Percentiles rank a stretch among this genome's conserved stretches.
phyloP scores from a whole-genome alignment of 2,888 invertebrate species.

The Camponotus fellah region DNA sequence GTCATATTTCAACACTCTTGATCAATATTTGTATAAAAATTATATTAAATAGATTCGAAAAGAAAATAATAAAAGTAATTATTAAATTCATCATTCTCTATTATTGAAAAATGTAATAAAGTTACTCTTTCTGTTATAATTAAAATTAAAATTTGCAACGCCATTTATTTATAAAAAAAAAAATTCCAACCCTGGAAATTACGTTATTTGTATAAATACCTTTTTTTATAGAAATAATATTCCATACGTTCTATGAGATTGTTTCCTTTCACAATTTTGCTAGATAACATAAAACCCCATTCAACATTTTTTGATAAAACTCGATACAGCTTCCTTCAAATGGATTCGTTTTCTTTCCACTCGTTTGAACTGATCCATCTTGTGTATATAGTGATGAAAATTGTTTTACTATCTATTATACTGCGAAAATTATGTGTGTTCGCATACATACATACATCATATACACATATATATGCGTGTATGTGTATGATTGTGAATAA shows the following conservation, averaged over 20 bases:
- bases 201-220: constrained; percentile 49
- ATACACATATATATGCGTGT: not conserved
- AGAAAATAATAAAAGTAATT: not conserved
- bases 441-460: constrained; percentile 47
- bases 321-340: constrained; percentile 23
- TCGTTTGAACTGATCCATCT: constrained; percentile 68
- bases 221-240: constrained; percentile 57
- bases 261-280: not conserved
- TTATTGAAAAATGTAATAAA: no score
- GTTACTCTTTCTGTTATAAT: no score
- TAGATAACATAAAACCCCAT: not conserved
- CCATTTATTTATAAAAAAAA: not conserved
- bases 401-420: constrained; percentile 75
- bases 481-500: constrained; percentile 31
- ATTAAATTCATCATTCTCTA: no score
- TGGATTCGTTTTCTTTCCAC: constrained; percentile 70
- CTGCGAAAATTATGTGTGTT: constrained; percentile 70
- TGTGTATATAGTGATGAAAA: constrained; percentile 81
- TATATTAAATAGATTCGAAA: not conserved
- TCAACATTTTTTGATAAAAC: not conserved
- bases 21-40: not conserved
- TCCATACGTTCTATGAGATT: not conserved
- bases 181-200: not conserved
- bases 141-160: not conserved
- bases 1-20: not conserved